A percentile compares a stretch with the other conserved stretches of the same genome.
phyloP scores from a whole-genome alignment of 1,140 invertebrate species.

The Drosophila sechellia region DNA sequence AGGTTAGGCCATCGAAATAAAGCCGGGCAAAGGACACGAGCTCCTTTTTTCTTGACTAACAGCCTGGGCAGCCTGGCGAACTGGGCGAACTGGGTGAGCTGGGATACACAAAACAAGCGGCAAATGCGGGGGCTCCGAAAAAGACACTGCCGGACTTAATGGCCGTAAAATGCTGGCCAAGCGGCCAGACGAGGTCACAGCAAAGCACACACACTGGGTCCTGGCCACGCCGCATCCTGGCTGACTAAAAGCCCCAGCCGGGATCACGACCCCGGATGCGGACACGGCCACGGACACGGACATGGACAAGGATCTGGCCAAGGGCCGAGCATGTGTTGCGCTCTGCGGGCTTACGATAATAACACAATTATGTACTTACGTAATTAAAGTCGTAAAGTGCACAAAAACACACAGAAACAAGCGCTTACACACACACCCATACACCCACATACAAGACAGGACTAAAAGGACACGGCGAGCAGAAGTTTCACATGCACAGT shows the following conservation, averaged over 20 bases:
- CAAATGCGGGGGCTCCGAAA: conserved; percentile 3
- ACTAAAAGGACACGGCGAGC: neutral
- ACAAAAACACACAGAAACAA: conserved; percentile 56
- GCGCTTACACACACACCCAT: neutral
- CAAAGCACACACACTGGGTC: conserved; percentile 21
- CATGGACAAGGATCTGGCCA: conserved; percentile 8
- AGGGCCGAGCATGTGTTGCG: conserved; percentile 34
- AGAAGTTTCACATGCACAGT: neutral
- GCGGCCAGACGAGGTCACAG: conserved; percentile 64
- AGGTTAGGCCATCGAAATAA: conserved; percentile 30
- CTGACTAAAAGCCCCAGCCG: conserved; percentile 3
- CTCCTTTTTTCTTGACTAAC: no score
- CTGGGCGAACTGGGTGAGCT: neutral
- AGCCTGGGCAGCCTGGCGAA: conserved; percentile 1
- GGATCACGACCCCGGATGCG: conserved; percentile 25
- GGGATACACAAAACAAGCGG: neutral
- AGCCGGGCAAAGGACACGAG: no score
- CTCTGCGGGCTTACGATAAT: conserved; percentile 73
- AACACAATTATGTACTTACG: conserved; percentile 83
- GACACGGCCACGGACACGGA: conserved; percentile 12
- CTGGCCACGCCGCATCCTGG: neutral
- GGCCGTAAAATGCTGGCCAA: conserved; percentile 76
- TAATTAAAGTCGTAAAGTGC: conserved; percentile 82
- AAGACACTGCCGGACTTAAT: conserved; percentile 70
- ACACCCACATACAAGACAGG: neutral